These are phyloP conservation scores for Caenorhabditis latens DNA, from an alignment of 1,140 invertebrate species.

Conservation along the genomic window DNA sequence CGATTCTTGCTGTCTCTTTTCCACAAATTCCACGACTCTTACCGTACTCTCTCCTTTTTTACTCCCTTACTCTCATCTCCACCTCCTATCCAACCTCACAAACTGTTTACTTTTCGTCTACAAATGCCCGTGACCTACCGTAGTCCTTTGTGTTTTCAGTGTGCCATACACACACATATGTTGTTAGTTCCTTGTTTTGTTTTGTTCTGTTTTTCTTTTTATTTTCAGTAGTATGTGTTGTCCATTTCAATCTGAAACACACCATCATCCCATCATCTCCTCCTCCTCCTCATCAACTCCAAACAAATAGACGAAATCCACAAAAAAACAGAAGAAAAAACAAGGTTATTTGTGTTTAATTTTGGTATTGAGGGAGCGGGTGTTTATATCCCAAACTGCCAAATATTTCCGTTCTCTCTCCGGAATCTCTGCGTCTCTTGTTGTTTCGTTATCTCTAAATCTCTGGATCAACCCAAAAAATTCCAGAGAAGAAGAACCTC, in stretches of 20 bases:
- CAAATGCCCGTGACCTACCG: constrained; percentile 19
- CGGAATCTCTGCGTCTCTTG: constrained; percentile 30
- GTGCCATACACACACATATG: constrained; percentile 9
- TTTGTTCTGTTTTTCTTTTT: neutral
- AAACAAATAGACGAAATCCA: constrained; percentile 4
- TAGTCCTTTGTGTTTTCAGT: constrained; percentile 18
- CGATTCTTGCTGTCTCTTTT: too few species aligned
- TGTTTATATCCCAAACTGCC: constrained; percentile 34
- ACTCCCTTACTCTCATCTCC: neutral
- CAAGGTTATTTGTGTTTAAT: constrained; percentile 48
- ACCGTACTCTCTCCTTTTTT: neutral
- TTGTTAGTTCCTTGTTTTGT: constrained; percentile 45
- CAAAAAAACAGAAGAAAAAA: neutral
- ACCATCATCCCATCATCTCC: neutral
- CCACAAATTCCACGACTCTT: too few species aligned
- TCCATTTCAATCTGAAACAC: constrained; percentile 13
- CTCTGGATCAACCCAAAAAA: neutral
- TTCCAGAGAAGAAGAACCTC: neutral
- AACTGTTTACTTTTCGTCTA: constrained; percentile 20
- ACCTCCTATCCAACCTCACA: neutral
- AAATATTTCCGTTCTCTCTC: neutral
- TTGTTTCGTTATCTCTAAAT: neutral
- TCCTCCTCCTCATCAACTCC: neutral
- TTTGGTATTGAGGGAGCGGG: neutral
- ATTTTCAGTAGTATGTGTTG: constrained; percentile 17